A percentile compares a stretch with the other conserved stretches of the same genome.
phyloP scores from a whole-genome alignment of 2,113 vertebrate genomes.

The Plotosus lineatus region DNA sequence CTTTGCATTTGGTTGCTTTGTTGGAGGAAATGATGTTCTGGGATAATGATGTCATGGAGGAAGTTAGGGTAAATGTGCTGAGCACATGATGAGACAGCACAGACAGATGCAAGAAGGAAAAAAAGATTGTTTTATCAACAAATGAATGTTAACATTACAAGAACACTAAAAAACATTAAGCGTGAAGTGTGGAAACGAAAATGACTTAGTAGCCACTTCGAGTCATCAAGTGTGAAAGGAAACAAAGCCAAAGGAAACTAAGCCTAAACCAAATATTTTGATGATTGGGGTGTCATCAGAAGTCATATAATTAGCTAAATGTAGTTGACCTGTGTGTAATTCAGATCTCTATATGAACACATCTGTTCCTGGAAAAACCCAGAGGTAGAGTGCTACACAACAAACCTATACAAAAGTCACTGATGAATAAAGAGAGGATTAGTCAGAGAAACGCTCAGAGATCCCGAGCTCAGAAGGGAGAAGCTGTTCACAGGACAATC shows the following conservation, averaged over 20 bases:
- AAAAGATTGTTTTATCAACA: background rate
- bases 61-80: background rate
- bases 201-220: background rate
- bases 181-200: background rate
- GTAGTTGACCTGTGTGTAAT: background rate
- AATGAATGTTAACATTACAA: background rate
- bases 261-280: background rate
- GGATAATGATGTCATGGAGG: background rate
- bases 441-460: background rate
- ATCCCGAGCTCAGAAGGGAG: background rate
- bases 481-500: background rate
- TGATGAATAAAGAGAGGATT: background rate
- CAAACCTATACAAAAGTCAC: background rate
- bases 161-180: conserved; percentile 11
- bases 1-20: background rate
- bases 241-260: background rate
- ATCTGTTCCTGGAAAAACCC: background rate
- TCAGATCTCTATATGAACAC: background rate
- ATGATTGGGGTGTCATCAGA: background rate
- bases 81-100: background rate
- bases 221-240: conserved; percentile 1
- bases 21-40: background rate
- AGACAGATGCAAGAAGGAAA: background rate
- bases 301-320: background rate
- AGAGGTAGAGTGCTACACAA: background rate